These are phyloP conservation scores for Neotoma lepida DNA, from an alignment of 2,113 vertebrate species.

Conservation along the genomic window DNA sequence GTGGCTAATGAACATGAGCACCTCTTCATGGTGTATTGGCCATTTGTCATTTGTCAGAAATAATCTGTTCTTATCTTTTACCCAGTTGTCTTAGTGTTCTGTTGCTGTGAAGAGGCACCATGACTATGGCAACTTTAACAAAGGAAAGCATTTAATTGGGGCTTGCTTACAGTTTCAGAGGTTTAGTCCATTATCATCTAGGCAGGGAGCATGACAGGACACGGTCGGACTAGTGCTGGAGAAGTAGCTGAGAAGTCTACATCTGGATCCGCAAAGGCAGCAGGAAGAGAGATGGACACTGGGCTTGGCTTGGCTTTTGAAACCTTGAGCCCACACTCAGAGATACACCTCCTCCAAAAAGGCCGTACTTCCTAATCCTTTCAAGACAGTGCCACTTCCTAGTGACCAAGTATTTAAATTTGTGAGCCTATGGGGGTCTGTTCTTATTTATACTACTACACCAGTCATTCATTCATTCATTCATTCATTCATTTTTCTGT, in stretches of 20 bases:
- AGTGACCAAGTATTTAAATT: not conserved
- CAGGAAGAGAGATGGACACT: not conserved
- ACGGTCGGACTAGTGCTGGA: not conserved
- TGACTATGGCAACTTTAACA: not conserved
- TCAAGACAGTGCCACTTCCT: no score
- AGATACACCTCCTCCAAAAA: not conserved
- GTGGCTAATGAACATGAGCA: not conserved
- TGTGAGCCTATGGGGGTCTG: not conserved
- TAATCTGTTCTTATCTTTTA: not conserved
- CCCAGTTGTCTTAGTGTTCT: not conserved
- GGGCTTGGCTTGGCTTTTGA: not conserved
- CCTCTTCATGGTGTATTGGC: not conserved
- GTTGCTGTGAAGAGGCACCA: not conserved
- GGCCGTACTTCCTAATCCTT: not conserved
- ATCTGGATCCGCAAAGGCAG: not conserved
- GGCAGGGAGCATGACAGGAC: not conserved
- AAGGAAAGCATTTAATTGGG: not conserved
- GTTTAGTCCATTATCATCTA: not conserved
- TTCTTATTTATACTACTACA: not conserved
- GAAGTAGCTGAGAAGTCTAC: not conserved
- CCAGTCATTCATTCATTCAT: no score
- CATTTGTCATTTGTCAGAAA: not conserved
- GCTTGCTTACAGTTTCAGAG: not conserved
- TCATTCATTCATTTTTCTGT: no score
- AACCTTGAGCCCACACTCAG: not conserved